Evolutionary conservation across 2,113 vertebrate genomes (phyloP).

Genomic region (Callaeas wilsoni): DNA sequence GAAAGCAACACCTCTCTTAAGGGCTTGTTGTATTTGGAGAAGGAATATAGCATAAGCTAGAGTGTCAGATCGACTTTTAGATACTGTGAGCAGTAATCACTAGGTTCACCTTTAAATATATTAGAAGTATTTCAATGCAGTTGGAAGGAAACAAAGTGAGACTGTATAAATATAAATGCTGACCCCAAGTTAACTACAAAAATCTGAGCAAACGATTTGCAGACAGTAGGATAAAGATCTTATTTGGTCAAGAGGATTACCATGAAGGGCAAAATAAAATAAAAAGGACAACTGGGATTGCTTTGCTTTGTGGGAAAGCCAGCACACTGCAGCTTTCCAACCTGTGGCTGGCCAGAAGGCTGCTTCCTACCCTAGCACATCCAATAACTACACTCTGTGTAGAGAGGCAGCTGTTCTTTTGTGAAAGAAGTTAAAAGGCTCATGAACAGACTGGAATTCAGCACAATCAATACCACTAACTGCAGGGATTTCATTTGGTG

Average conservation of each 20-base stretch:
- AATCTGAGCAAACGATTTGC: not conserved
- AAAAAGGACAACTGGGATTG: not conserved
- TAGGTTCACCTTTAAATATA: not conserved
- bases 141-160: not conserved
- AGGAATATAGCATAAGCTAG: not conserved
- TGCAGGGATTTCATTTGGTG: not conserved
- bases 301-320: not conserved
- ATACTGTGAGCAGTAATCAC: not conserved
- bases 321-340: not conserved
- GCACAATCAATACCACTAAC: not conserved
- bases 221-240: not conserved
- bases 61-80: not conserved
- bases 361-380: not conserved
- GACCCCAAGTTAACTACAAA: not conserved
- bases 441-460: not conserved
- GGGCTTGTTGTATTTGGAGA: not conserved
- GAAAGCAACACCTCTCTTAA: not conserved
- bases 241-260: not conserved
- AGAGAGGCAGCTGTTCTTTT: not conserved
- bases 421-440: not conserved
- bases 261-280: not conserved
- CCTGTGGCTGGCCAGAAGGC: not conserved
- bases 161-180: not conserved
- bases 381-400: not conserved
- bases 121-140: not conserved